These are phyloP conservation scores for Poeciliopsis prolifica DNA, from an alignment of 2,113 vertebrate species.

Conservation along the genomic window DNA sequence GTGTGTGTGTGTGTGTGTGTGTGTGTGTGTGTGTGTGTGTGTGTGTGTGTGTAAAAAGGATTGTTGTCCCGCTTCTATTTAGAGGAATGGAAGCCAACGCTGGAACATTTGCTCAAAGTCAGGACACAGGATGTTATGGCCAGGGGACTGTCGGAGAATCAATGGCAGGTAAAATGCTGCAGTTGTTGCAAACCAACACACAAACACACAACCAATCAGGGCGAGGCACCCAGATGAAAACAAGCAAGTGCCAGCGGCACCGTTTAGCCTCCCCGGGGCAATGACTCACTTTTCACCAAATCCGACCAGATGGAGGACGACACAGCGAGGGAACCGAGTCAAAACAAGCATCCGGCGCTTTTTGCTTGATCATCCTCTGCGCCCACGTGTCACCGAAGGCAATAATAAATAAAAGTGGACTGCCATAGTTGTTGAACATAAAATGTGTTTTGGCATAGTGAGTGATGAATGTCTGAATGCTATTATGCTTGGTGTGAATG, in stretches of 20 bases:
- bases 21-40: no score
- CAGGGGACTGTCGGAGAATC: slow-evolving; percentile 28
- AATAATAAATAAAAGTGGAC: slow-evolving; percentile 59
- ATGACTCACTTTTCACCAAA: slow-evolving; percentile 51
- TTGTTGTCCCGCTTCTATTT: slow-evolving; percentile 27
- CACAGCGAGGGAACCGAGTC: slow-evolving; percentile 26
- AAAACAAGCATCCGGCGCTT: slow-evolving; percentile 46
- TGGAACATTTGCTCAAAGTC: slow-evolving; percentile 25
- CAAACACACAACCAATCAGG: slow-evolving; percentile 13
- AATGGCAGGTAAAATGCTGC: slow-evolving; percentile 25
- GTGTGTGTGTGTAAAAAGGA: slow-evolving; percentile 10
- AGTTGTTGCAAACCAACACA: not conserved
- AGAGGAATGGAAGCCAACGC: slow-evolving; percentile 16
- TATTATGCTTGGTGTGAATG: slow-evolving; percentile 34
- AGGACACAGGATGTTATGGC: slow-evolving; percentile 13
- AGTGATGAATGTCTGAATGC: slow-evolving; percentile 46
- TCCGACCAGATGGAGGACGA: slow-evolving; percentile 45
- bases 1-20: slow-evolving; percentile 4
- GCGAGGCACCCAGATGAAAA: slow-evolving; percentile 26
- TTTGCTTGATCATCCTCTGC: slow-evolving; percentile 58
- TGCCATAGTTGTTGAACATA: slow-evolving; percentile 54
- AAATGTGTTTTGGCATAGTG: slow-evolving; percentile 34
- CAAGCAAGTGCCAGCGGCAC: slow-evolving; percentile 31
- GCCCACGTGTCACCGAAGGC: slow-evolving; percentile 49
- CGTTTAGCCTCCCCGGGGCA: slow-evolving; percentile 38